Evolutionary conservation across 92 coral and sea anemone genomes (phyloP), one percentile per base, ranked within the genome.

Genomic region (Scolanthus callimorphus): DNA sequence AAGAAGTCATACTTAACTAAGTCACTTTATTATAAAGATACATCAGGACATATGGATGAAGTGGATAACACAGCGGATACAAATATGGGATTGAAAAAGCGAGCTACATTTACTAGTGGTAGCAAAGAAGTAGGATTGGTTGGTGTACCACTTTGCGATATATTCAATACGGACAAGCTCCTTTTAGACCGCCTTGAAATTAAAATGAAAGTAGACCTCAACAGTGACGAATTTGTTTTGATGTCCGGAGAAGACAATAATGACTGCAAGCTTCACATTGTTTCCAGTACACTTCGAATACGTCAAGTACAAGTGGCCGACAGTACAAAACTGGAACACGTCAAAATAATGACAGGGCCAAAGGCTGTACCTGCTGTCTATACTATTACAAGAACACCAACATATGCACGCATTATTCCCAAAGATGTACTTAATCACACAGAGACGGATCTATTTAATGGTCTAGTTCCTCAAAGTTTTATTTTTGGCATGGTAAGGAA

Each of bases 71-170:
- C 58, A 0, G 23, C 52, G 1, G 73, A 55, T 10, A 21, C 22
- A 19, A 71, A 71, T 15, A 20, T 15, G 57, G 71, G 69, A 8
- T 49, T 48, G 1, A 24, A 24, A 9, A 27, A 27, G n/a, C 20
- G 56, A 27, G 67, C 34, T 20, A 0, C 31, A 3, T 27, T 52
- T 4, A 31, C 46, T 2, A 1, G 10, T 12, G 37, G 19, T 0
- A 20, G 19, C 1, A 27, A 24, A 0, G 54, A 47, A 0, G 27
- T 39, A 17, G 29, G 67, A 41, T 10, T 73, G 24, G 43, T 73
- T 11, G 71, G 79, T 1, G 54, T 61, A 50, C 78, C 78, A 1
- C 30, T 71, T 0, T 34, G 57, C 0, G 70, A 71, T n/a, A n/a
- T n/a, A n/a, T n/a, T n/a, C n/a, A n/a, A n/a, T n/a, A n/a, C n/a